Evolutionary conservation across 2,113 vertebrate species (phyloP).

Genomic region (Holacanthus passer): DNA sequence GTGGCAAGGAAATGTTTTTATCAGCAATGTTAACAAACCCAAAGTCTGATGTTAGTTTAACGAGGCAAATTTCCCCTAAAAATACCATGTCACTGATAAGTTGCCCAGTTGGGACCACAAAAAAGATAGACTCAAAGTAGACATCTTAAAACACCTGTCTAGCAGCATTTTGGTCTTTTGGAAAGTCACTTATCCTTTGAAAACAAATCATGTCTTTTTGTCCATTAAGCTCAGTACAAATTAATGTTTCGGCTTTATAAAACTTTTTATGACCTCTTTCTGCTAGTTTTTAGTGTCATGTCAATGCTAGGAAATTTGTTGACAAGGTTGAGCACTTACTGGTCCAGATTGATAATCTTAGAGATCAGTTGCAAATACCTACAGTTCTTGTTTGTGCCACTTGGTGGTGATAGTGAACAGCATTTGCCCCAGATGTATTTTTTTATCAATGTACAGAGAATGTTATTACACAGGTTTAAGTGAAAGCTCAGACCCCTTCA

Average conservation of each 20-base stretch:
- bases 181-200: too few species aligned
- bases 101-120: neutral
- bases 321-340: neutral
- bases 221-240: neutral
- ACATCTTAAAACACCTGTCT: neutral
- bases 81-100: neutral
- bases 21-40: neutral
- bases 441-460: neutral
- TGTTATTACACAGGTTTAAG: neutral
- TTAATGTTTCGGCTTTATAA: neutral
- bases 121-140: neutral
- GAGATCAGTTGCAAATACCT: neutral
- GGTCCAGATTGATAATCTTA: neutral
- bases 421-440: neutral
- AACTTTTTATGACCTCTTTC: neutral
- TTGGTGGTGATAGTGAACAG: conserved; percentile 50
- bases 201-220: neutral
- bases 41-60: neutral
- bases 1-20: conserved; percentile 37
- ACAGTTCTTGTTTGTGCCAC: conserved; percentile 60
- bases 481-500: neutral
- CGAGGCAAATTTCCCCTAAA: neutral
- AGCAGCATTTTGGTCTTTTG: neutral
- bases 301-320: neutral
- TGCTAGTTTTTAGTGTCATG: neutral